phyloP scores from a whole-genome alignment of 2,113 vertebrate species.

The Coptodon rendalli region DNA sequence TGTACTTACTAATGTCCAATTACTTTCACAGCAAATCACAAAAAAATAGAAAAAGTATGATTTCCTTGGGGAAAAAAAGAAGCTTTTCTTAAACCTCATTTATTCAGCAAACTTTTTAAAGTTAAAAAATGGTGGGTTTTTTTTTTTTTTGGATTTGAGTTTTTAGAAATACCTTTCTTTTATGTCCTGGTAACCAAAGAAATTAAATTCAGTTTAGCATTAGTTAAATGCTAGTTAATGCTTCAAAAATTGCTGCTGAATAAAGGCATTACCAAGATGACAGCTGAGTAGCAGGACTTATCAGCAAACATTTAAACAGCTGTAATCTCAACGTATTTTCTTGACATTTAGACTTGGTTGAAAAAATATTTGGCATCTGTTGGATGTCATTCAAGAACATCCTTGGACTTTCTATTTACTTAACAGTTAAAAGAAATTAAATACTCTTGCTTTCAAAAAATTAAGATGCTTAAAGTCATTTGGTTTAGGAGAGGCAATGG shows the following conservation, averaged over 20 bases:
- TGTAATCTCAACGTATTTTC: neutral
- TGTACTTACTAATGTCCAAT: neutral
- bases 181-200: neutral
- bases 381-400: neutral
- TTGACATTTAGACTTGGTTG: neutral
- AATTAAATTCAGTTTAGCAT: neutral
- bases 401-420: neutral
- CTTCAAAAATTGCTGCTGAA: neutral
- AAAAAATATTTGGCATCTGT: neutral
- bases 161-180: neutral
- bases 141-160: accelerated
- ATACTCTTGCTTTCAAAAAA: neutral
- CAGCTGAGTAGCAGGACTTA: neutral
- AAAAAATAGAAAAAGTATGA: neutral
- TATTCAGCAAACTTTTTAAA: neutral
- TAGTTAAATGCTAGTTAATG: neutral
- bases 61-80: accelerated
- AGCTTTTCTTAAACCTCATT: neutral
- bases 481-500: neutral
- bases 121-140: accelerated
- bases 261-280: neutral
- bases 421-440: neutral
- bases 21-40: neutral
- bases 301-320: neutral
- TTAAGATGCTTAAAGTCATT: accelerated